A percentile compares a stretch with the other conserved stretches of the same genome.
Conservation (phyloP, 2,113 vertebrate genomes). For the Sterrhoptilus dennistouni region DNA sequence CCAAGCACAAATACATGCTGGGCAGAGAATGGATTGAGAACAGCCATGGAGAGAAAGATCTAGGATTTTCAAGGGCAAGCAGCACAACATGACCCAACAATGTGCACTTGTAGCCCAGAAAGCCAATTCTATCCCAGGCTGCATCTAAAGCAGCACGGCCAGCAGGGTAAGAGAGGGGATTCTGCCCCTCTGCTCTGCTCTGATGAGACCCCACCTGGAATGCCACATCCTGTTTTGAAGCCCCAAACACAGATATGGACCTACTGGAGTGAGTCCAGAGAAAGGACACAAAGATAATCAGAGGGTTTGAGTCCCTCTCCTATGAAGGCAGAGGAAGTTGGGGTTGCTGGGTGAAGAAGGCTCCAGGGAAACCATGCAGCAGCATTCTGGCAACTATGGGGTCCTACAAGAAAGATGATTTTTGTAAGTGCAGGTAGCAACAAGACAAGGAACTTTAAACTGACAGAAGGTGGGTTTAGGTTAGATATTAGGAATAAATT, state of each 20-base stretch:
- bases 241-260: neutral
- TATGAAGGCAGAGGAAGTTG: neutral
- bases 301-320: neutral
- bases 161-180: neutral
- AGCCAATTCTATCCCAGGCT: neutral
- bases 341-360: neutral
- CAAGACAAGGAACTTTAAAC: neutral
- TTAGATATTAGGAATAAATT: neutral
- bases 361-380: neutral
- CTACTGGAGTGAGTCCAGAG: neutral
- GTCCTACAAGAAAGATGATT: neutral
- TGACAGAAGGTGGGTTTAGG: neutral
- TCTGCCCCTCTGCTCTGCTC: neutral
- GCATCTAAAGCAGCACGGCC: accelerated
- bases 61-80: neutral
- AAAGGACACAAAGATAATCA: neutral
- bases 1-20: neutral
- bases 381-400: neutral
- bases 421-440: accelerated
- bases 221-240: accelerated
- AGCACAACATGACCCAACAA: neutral
- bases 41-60: neutral
- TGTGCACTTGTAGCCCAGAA: neutral
- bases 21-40: neutral
- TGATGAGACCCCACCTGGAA: neutral